These are phyloP conservation scores for Wiebesia pumilae DNA, from an alignment of 1,140 invertebrate species.

Conservation along the genomic window DNA sequence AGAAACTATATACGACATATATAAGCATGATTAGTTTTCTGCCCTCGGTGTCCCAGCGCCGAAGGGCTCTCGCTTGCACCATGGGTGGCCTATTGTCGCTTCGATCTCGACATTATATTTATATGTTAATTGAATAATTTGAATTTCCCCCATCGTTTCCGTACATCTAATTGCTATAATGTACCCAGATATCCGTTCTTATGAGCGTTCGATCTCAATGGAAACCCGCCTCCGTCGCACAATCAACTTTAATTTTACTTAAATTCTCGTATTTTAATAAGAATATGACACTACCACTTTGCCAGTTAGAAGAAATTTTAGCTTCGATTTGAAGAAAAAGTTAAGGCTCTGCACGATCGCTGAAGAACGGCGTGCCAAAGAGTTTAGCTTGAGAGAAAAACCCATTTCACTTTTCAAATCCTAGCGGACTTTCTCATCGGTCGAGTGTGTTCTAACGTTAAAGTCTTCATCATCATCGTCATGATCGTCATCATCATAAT, in stretches of 20 bases:
- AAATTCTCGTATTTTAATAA: neutral
- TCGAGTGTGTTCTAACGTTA: constrained; percentile 32
- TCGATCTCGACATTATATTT: constrained; percentile 45
- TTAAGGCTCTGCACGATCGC: constrained; percentile 51
- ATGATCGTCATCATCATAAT: no score
- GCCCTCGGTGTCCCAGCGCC: constrained; percentile 62
- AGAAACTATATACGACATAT: constrained; percentile 48
- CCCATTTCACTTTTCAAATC: constrained; percentile 30
- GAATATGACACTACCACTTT: constrained; percentile 54
- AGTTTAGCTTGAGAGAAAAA: neutral
- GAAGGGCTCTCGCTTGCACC: constrained; percentile 63
- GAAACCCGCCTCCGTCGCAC: neutral
- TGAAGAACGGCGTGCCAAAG: constrained; percentile 53
- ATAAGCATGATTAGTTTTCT: constrained; percentile 53
- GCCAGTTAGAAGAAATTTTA: neutral
- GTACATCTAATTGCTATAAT: constrained; percentile 25
- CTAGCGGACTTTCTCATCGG: constrained; percentile 42
- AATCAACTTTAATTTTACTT: no score
- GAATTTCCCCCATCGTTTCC: constrained; percentile 29
- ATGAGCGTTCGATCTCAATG: constrained; percentile 56
- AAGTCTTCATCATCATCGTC: neutral
- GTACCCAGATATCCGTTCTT: constrained; percentile 54
- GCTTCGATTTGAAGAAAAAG: constrained; percentile 27
- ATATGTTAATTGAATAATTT: constrained; percentile 39
- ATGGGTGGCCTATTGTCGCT: constrained; percentile 59